Evolutionary conservation across 92 coral and sea anemone species (phyloP).

Genomic region (Isaurus tuberculatus): DNA sequence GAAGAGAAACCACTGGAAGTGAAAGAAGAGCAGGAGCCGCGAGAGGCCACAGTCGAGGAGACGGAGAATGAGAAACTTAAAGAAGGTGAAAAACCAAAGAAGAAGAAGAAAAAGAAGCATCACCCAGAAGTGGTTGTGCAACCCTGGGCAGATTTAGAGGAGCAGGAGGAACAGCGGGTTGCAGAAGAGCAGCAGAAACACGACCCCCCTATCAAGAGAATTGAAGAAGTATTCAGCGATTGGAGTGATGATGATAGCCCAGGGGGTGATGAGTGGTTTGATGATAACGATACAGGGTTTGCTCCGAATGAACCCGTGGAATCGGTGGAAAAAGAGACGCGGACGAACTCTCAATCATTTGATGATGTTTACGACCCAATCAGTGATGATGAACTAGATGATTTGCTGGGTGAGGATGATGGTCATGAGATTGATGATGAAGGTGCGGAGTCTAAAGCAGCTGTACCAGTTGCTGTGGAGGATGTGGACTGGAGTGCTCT

Average conservation of each 20-base stretch:
- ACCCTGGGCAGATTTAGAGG: slow-evolving; percentile 95
- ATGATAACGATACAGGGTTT: slow-evolving; percentile 65
- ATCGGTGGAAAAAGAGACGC: slow-evolving; percentile 38
- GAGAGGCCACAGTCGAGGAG: slow-evolving; percentile 25
- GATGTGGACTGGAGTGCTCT: slow-evolving; percentile 98
- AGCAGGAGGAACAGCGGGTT: slow-evolving; percentile 37
- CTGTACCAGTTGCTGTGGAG: slow-evolving; percentile 81
- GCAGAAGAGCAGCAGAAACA: slow-evolving; percentile 41
- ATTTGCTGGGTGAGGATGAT: slow-evolving; percentile 89
- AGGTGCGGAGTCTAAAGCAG: slow-evolving; percentile 40
- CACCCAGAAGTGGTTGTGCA: slow-evolving; percentile 88
- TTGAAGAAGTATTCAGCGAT: slow-evolving; percentile 88
- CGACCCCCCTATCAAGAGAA: slow-evolving; percentile 49
- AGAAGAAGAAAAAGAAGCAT: slow-evolving; percentile 86
- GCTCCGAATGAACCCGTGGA: slow-evolving; percentile 60
- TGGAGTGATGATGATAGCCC: slow-evolving; percentile 98
- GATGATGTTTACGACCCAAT: slow-evolving; percentile 99
- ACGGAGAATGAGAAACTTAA: slow-evolving; percentile 51
- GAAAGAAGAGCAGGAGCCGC: slow-evolving; percentile 26
- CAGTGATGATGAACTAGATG: slow-evolving; percentile 98
- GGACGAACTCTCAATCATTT: slow-evolving; percentile 50
- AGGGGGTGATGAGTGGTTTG: slow-evolving; percentile 83
- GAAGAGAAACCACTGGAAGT: slow-evolving; percentile 65
- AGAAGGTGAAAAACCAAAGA: slow-evolving; percentile 81
- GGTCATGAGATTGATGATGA: slow-evolving; percentile 64